A percentile compares a stretch with the other conserved stretches of the same genome.
Evolutionary conservation across 2,113 vertebrate genomes (phyloP).

Genomic region (Aegithalos caudatus): DNA sequence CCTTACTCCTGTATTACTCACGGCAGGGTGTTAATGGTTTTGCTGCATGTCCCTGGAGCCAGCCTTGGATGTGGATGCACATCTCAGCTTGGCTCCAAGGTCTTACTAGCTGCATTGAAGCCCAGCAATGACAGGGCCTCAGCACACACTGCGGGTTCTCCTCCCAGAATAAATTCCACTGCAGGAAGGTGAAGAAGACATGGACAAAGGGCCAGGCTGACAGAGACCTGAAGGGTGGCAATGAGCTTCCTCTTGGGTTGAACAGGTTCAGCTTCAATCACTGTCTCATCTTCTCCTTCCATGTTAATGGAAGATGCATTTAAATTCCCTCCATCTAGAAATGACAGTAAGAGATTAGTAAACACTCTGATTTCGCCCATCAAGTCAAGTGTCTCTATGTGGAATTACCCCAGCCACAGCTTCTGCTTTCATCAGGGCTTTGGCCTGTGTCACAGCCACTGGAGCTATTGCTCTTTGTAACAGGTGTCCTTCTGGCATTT

Average conservation of each 20-base stretch:
- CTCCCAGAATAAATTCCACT: background rate
- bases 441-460: background rate
- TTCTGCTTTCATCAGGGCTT: background rate
- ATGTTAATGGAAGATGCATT: slow-evolving; percentile 60
- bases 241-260: slow-evolving; percentile 71
- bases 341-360: background rate
- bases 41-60: background rate
- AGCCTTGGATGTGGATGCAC: background rate
- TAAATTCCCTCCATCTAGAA: slow-evolving; percentile 73
- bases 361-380: background rate
- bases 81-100: background rate
- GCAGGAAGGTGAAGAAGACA: background rate
- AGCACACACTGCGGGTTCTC: background rate
- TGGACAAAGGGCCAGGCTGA: background rate
- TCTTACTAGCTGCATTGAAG: background rate
- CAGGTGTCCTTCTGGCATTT: background rate
- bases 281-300: slow-evolving; percentile 65
- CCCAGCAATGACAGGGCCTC: background rate
- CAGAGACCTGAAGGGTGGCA: slow-evolving; percentile 72
- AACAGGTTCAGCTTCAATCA: slow-evolving; percentile 62
- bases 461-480: background rate
- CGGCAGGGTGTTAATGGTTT: background rate
- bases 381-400: background rate
- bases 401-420: background rate
- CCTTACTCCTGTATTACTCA: background rate